phyloP scores from a whole-genome alignment of 2,113 vertebrate genomes.

The Odocoileus hemionus region DNA sequence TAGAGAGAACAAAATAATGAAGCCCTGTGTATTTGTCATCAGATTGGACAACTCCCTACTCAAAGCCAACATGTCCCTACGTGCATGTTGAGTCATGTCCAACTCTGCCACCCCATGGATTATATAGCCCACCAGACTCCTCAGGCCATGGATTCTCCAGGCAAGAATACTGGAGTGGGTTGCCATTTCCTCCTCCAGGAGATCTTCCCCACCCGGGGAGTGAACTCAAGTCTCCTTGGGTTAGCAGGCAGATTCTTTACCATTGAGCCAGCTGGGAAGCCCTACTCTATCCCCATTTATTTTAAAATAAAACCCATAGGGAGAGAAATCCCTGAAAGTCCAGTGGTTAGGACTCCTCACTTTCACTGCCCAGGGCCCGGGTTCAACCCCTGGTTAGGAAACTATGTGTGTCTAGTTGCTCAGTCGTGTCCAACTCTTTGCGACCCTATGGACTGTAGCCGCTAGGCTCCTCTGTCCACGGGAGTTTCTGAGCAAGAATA shows the following conservation, averaged over 20 bases:
- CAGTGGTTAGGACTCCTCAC: neutral
- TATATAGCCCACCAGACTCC: neutral
- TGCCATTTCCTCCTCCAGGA: neutral
- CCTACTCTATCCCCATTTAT: neutral
- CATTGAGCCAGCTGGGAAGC: neutral
- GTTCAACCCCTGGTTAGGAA: neutral
- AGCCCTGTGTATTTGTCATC: too few relatives aligned
- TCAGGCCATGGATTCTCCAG: neutral
- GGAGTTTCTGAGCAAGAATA: neutral
- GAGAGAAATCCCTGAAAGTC: neutral
- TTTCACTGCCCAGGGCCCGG: neutral
- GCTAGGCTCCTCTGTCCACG: neutral
- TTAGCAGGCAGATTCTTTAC: neutral
- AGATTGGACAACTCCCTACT: neutral
- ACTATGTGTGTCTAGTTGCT: neutral
- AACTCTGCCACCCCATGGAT: neutral
- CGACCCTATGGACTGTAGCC: neutral
- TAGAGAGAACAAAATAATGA: neutral
- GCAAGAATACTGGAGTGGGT: neutral
- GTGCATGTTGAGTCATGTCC: neutral
- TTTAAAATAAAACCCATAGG: neutral
- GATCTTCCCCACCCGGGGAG: neutral
- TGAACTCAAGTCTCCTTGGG: neutral
- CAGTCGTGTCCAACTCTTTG: neutral
- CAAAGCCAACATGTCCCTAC: neutral